Evolutionary conservation across 37 sponge, comb jelly and placozoan species (phyloP), one percentile per base, ranked within the genome.

Genomic region (Tethya wilhelma): DNA sequence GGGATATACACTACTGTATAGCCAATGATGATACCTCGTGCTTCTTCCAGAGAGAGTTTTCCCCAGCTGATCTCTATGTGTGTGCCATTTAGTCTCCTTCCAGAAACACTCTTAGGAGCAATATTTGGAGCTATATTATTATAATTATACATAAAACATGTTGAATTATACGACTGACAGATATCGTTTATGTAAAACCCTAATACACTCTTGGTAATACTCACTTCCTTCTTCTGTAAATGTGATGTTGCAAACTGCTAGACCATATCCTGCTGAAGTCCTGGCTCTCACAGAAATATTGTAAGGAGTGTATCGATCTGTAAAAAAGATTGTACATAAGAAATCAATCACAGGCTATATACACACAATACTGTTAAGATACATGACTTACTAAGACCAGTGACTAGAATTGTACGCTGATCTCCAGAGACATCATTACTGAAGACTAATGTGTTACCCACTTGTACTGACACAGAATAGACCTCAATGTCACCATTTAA

Each of bases 201-300:
- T 49, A 9, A 49, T 14, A 49, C 53, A 49, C 53, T 49, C 14
- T 49, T 49, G 9, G 53, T 19, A 49, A 19, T 19, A 64, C 66
- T 33, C 4, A 64, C 66, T 4, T 64, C 66, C 66, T 64, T 64
- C 66, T 64, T 29, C 31, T 4, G 31, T 64, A 34, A 64, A 64
- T 30, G 34, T 20, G 31, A 29, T 4, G 4, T 4, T 7, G 7
- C 66, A 33, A 2, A 2, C 31, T 20, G 31, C 34, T 64, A 19
- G 33, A 33, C 66, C 66, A 64, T 4, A 6, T 60, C 63, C 63
- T n/a, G 63, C 63, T 60, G 63, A 60, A 32, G 36, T 33, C 31
- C 31, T 3, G 7, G 66, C 66, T 30, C 31, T 30, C 5, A 64
- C 31, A 19, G 7, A 2, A n/a, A 32, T 34, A n/a, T 28, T 5